Base-by-base conservation (phyloP, 2,888 invertebrate genomes). In the Tipula lateralis region DNA sequence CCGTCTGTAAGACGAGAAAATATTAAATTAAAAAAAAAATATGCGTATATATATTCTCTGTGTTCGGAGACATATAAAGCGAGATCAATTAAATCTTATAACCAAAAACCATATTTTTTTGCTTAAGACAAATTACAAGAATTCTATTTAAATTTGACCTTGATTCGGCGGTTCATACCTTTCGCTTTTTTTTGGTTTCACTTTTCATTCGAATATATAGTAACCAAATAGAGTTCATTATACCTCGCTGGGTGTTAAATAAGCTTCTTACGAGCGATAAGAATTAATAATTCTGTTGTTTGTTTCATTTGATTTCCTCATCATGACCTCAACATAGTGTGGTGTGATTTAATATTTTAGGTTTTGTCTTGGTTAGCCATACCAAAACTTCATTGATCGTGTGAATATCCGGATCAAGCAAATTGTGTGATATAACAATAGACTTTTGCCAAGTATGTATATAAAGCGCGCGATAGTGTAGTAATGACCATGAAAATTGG, bases 201-300 rank as follows among this genome's bases (percentile, higher is more conserved):
- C 66, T 66, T 66, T 66, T 66, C 24, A 12, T 66, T 66, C 24
- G 24, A n/a, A n/a, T n/a, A n/a, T 66, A 19, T 66, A 24, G 24
- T 66, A 66, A 66, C 66, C 66, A 66, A 66, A 66, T 66, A 66
- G 66, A 66, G 66, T 66, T 66, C 66, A 66, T 66, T 66, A 66
- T 66, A 66, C 66, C 9, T 66, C 66, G 66, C 66, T 24, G 24
- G 66, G 66, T 66, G 66, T 66, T 66, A 66, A 66, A 66, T 66
- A 66, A 66, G 66, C 66, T 66, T 24, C 66, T 66, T 66, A 66
- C n/a, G 66, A 66, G 9, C 66, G 66, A 66, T 66, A 66, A 66
- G 66, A 66, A 66, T 9, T 66, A 24, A 66, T 66, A 66, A 66
- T 66, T 66, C 66, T 19, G 66, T 66, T 44, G n/a, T 44, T 16